phyloP scores from a whole-genome alignment of 2,888 invertebrate species.

The Agrochola macilenta region DNA sequence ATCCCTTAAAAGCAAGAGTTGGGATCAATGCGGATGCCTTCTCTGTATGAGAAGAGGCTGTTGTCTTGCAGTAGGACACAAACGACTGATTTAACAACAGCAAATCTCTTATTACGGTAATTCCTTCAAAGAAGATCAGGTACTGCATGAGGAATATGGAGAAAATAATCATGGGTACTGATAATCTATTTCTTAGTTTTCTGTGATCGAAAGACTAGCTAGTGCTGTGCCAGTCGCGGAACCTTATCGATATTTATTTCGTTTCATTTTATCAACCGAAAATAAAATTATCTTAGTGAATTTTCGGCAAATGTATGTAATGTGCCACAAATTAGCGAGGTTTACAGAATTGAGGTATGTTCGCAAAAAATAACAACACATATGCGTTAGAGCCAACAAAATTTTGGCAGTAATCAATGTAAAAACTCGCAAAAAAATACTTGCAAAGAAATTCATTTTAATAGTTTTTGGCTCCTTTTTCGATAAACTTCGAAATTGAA shows the following conservation, averaged over 20 bases:
- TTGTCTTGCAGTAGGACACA: too few relatives aligned
- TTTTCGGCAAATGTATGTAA: slow-evolving; percentile 13
- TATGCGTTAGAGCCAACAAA: slow-evolving; percentile 42
- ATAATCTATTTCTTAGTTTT: slow-evolving; percentile 8
- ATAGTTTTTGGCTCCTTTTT: slow-evolving; percentile 17
- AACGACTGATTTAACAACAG: too few relatives aligned
- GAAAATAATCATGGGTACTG: neutral
- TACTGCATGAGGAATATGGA: neutral
- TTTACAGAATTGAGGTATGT: slow-evolving; percentile 30
- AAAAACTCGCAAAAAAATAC: slow-evolving; percentile 1
- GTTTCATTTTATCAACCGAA: neutral
- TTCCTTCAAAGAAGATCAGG: neutral
- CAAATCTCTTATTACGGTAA: neutral
- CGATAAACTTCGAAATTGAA: neutral
- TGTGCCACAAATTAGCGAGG: slow-evolving; percentile 17
- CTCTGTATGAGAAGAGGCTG: too few relatives aligned
- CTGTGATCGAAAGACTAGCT: neutral
- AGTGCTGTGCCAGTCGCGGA: neutral
- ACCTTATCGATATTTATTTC: neutral
- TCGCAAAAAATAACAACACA: slow-evolving; percentile 39
- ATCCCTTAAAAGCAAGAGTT: too few relatives aligned
- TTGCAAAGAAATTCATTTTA: slow-evolving; percentile 18
- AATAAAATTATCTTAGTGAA: neutral
- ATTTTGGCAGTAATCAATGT: slow-evolving; percentile 36
- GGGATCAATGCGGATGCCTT: too few relatives aligned